phyloP scores from a whole-genome alignment of 2,797 vertebrate species.

The Cynopterus sphinx region DNA sequence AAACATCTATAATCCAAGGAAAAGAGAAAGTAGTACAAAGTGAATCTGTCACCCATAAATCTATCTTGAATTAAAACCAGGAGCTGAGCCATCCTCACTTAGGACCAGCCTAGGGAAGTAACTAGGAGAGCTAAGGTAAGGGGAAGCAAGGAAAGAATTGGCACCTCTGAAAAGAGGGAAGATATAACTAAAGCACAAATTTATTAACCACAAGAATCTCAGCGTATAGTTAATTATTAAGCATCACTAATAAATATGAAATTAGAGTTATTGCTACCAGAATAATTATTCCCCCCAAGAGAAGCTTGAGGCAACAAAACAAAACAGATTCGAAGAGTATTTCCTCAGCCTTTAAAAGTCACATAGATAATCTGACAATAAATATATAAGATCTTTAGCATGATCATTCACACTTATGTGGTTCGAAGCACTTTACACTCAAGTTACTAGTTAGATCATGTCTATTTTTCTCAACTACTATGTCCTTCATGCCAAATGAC shows the following conservation, averaged over 20 bases:
- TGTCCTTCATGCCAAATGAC: background rate
- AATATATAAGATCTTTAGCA: background rate
- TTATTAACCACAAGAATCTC: background rate
- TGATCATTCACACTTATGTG: background rate
- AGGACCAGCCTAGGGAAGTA: background rate
- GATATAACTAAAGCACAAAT: background rate
- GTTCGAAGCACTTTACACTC: background rate
- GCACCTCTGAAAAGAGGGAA: background rate
- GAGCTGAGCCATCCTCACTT: background rate
- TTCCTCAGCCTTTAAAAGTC: background rate
- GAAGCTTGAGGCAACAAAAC: background rate
- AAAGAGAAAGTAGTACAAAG: background rate
- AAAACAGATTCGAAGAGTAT: background rate
- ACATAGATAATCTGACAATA: background rate
- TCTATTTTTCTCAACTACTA: background rate
- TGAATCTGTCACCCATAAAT: background rate
- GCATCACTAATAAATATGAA: background rate
- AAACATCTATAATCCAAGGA: background rate
- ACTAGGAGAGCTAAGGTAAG: background rate
- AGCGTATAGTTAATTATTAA: background rate
- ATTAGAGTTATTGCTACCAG: background rate
- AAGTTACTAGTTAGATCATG: background rate
- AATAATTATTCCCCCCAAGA: background rate
- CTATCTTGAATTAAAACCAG: background rate
- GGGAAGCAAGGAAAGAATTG: background rate